Base-by-base conservation (phyloP, 2,888 invertebrate species). In the Epiblema foenella region DNA sequence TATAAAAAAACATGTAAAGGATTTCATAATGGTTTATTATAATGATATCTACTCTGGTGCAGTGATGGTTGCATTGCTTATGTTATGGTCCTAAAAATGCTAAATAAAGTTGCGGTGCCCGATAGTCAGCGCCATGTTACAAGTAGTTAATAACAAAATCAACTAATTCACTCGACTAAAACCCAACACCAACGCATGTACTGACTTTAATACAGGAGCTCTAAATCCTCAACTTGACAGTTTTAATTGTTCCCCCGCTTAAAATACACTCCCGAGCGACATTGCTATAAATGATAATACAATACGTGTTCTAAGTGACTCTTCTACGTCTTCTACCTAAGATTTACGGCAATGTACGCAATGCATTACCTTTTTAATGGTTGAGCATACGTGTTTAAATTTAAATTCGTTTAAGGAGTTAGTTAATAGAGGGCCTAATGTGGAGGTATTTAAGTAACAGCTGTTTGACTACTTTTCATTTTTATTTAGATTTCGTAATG, bases 251-350 rank as follows among this genome's bases (percentile, higher is more conserved):
- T 72, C 69, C 33, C 58, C 51, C 60, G 84, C 83, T 85, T 83
- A 83, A 86, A 86, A 88, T 86, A 85, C 79, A 78, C 85, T 81
- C 82, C 76, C 83, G 83, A 87, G 85, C 83, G 83, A 84, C 80
- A 82, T 83, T 77, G 81, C 88, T 89, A 90, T 89, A 88, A 89
- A 89, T 84, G 88, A 87, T 87, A 84, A 78, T 78, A 79, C 79
- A 75, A 76, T 73, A 77, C 74, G 75, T 76, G 77, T 77, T 75
- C 77, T 76, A 33, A 57, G 82, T 84, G 88, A 87, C 87, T 84
- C 77, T 76, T 77, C 80, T 84, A 83, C 83, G 83, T 83, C 85
- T 77, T 74, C 76, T 77, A 72, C 59, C 77, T 66, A 68, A 80
- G 80, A 87, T 87, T 87, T 86, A 87, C 80, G 46, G 59, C 70